Evolutionary conservation across 2,888 invertebrate genomes (phyloP), one percentile per base, ranked within the genome.

Genomic region (Erebia aethiops): DNA sequence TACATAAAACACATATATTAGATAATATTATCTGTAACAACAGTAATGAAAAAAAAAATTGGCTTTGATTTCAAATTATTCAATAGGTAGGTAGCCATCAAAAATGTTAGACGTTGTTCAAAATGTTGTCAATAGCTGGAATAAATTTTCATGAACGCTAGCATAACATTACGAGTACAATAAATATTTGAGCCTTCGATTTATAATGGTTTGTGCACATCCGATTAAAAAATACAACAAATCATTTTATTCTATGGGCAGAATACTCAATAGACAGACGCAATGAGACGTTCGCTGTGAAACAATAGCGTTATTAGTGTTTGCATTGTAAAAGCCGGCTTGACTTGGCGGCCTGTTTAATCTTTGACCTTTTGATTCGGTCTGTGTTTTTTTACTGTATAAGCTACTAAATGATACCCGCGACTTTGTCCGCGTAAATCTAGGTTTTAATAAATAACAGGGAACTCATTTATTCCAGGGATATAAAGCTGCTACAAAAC

Each of bases 361-460:
- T 84, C 81, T 81, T 71, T 81, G 82, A 85, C 84, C 84, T 87
- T 86, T 84, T 80, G 79, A 71, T 64, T 16, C 21, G 49, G 52
- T 67, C 52, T 70, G 61, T 72, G 54, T 52, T 67, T 56, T 49
- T 67, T 67, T 62, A 57, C 49, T 65, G 18, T 43, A 43, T 2
- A 41, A 43, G 46, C n/a, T 54, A 54, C 16, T 64, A 8, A 26
- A 26, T 16, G 58, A 35, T 7, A 35, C 35, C 2, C 35, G 5
- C 35, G 35, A 35, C 35, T 35, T 35, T 35, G 35, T 5, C 35
- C 35, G 35, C 7, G 35, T 35, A 35, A 7, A 35, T 35, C 35
- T 35, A 7, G 35, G 35, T 35, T 35, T 35, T 35, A 35, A 7
- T 7, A 7, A 35, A 35, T 35, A 5, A 35, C 35, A 35, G 35